These are phyloP conservation scores for Cherax quadricarinatus DNA, from an alignment of 1,140 invertebrate genomes.

Conservation along the genomic window DNA sequence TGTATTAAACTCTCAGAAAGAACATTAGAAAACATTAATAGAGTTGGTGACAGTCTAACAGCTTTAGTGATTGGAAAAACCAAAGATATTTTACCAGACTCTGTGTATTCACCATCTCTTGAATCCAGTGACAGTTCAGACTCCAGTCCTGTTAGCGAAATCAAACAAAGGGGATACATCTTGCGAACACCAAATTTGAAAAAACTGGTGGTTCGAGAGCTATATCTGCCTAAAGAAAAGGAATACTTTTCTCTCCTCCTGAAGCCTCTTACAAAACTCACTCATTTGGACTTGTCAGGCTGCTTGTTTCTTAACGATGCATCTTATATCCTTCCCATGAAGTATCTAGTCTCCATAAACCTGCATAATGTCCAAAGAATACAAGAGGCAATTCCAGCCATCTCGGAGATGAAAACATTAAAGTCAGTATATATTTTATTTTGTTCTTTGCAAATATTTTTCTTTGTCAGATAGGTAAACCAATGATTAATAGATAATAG, in stretches of 20 bases:
- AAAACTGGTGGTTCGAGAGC: conserved; percentile 81
- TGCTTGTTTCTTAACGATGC: conserved; percentile 82
- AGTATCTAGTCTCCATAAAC: conserved; percentile 84
- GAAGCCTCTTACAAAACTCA: conserved; percentile 81
- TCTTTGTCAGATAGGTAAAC: background rate
- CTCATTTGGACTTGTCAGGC: conserved; percentile 87
- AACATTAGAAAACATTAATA: conserved; percentile 76
- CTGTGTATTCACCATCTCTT: conserved; percentile 77
- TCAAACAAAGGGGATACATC: conserved; percentile 76
- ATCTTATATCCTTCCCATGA: conserved; percentile 80
- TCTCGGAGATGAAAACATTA: conserved; percentile 80
- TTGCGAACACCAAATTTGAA: conserved; percentile 83
- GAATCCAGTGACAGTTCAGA: conserved; percentile 47
- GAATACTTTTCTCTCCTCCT: conserved; percentile 80
- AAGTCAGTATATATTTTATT: conserved; percentile 76
- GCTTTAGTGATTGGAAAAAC: conserved; percentile 66
- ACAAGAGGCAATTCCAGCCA: conserved; percentile 78
- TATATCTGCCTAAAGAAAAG: conserved; percentile 77
- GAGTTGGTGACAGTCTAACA: conserved; percentile 54
- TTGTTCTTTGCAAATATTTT: no score
- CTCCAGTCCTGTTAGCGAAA: conserved; percentile 47
- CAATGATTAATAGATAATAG: background rate
- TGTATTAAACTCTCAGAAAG: conserved; percentile 82
- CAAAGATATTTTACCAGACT: conserved; percentile 67
- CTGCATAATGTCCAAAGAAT: conserved; percentile 84